Percentiles rank a stretch among this genome's conserved stretches.
Conservation (phyloP, 2,113 vertebrate genomes). For the Pachycephala philippinensis region DNA sequence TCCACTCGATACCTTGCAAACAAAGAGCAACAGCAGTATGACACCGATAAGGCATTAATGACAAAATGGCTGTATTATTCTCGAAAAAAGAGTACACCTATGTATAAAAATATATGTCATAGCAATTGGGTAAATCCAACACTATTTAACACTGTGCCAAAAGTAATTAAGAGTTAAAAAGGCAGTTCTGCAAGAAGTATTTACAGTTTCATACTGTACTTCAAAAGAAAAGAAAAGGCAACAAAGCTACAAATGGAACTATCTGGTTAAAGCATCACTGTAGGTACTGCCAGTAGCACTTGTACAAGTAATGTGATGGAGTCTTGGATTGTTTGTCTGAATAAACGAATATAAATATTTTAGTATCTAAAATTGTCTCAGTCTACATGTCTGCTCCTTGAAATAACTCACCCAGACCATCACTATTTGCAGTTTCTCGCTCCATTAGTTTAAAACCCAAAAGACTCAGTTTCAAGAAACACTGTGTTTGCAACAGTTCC, state of each 20-base stretch:
- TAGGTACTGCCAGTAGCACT: background rate
- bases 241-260: slow-evolving; percentile 20
- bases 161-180: slow-evolving; percentile 60
- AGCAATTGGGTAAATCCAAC: slow-evolving; percentile 54
- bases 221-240: slow-evolving; percentile 13
- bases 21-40: slow-evolving; percentile 49
- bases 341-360: background rate
- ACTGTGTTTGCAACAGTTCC: background rate
- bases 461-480: background rate
- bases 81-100: slow-evolving; percentile 52
- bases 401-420: background rate
- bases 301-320: background rate
- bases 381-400: background rate
- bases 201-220: slow-evolving; percentile 55
- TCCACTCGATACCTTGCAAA: slow-evolving; percentile 12
- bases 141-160: slow-evolving; percentile 50
- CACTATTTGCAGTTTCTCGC: background rate
- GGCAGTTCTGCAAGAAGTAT: slow-evolving; percentile 52
- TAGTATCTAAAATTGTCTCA: background rate
- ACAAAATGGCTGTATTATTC: slow-evolving; percentile 49
- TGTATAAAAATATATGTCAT: slow-evolving; percentile 65
- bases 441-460: background rate
- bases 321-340: background rate
- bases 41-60: slow-evolving; percentile 64
- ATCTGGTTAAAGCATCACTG: slow-evolving; percentile 24